Conservation (phyloP, 2,888 invertebrate species). For the Scaptomyza caliginosa region DNA sequence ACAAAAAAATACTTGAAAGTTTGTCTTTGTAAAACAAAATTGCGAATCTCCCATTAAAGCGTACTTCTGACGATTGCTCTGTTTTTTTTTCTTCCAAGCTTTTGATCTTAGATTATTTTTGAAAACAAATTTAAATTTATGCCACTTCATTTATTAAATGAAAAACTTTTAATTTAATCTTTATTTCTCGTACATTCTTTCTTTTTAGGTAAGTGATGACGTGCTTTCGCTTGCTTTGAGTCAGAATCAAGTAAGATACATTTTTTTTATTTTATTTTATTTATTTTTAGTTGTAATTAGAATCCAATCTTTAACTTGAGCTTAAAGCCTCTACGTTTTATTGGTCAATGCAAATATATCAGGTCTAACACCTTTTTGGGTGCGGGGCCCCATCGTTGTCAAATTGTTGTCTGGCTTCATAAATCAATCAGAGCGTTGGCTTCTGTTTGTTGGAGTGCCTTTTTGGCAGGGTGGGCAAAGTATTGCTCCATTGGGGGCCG, state of each 20-base stretch:
- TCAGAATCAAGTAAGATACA: constrained; percentile 80
- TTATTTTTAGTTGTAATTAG: constrained; percentile 9
- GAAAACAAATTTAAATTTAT: neutral
- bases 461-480: neutral
- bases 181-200: constrained; percentile 16
- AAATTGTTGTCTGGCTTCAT: constrained; percentile 55
- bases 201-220: constrained; percentile 81
- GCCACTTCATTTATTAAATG: too few species aligned
- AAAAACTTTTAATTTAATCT: neutral
- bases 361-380: constrained; percentile 42
- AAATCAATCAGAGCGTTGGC: constrained; percentile 67
- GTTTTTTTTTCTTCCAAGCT: neutral
- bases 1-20: neutral
- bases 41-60: too few species aligned
- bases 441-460: constrained; percentile 10
- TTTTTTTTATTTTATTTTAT: constrained; percentile 35
- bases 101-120: neutral
- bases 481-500: neutral
- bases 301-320: neutral
- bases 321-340: neutral
- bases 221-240: constrained; percentile 81
- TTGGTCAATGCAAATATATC: constrained; percentile 13
- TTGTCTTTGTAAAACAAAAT: too few species aligned
- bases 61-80: too few species aligned
- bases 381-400: constrained; percentile 16